Evolutionary conservation across 2,113 vertebrate genomes (phyloP).

Genomic region (Melospiza georgiana): DNA sequence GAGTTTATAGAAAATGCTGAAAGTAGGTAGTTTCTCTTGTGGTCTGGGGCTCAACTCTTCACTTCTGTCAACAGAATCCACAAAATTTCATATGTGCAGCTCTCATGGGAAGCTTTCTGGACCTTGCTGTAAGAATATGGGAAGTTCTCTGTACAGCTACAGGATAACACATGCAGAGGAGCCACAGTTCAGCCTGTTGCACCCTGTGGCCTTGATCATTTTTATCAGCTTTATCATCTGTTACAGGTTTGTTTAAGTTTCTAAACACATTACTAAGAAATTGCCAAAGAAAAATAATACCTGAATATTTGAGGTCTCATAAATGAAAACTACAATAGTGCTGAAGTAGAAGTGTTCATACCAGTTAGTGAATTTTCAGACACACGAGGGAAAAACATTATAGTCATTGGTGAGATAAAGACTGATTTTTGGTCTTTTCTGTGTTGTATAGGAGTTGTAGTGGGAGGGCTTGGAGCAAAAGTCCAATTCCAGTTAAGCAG

Average conservation of each 20-base stretch:
- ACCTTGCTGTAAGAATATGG: background rate
- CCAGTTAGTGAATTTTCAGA: background rate
- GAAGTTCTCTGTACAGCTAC: background rate
- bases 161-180: background rate
- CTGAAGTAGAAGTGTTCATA: background rate
- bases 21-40: background rate
- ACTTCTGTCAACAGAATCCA: background rate
- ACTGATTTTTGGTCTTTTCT: background rate
- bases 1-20: background rate
- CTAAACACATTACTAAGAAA: background rate
- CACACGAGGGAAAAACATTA: fast-evolving
- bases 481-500: background rate
- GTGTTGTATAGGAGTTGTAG: background rate
- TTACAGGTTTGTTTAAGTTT: background rate
- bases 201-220: background rate
- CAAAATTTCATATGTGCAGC: background rate
- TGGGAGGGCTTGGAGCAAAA: background rate
- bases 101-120: background rate
- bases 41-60: background rate
- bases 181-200: background rate
- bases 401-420: background rate
- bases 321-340: background rate
- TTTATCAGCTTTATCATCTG: background rate
- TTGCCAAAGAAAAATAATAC: background rate
- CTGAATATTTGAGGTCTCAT: background rate